phyloP scores from a whole-genome alignment of 2,113 vertebrate species.

The Pangasianodon gigas region DNA sequence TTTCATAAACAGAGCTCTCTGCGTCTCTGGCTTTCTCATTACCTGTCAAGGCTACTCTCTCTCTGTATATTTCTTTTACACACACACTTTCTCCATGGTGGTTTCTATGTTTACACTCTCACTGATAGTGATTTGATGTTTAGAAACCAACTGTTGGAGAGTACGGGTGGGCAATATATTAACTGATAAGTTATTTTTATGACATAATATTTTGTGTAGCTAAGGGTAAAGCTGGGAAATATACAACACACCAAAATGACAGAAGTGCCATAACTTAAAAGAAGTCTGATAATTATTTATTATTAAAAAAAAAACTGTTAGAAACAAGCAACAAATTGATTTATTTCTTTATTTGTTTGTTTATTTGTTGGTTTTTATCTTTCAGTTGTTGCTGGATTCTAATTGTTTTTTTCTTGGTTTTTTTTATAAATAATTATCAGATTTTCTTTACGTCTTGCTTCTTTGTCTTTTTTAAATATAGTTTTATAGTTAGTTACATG shows the following conservation, averaged over 20 bases:
- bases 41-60: conserved; percentile 13
- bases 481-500: neutral
- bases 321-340: no score
- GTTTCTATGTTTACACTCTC: neutral
- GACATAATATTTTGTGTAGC: neutral
- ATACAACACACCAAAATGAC: neutral
- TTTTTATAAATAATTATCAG: neutral
- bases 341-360: neutral
- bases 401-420: no score
- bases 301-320: no score
- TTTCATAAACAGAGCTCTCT: conserved; percentile 22
- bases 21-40: conserved; percentile 36
- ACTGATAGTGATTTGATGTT: neutral
- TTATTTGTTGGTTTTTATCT: neutral
- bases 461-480: neutral
- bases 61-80: neutral
- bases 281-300: neutral
- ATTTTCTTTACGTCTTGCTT: neutral
- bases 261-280: neutral
- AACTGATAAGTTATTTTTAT: neutral
- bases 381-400: neutral
- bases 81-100: neutral
- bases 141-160: neutral
- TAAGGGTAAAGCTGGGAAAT: neutral
- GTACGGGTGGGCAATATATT: neutral